A percentile compares a stretch with the other conserved stretches of the same genome.
Conservation (phyloP, 2,797 vertebrate species). For the Cercopithecus petaurista region DNA sequence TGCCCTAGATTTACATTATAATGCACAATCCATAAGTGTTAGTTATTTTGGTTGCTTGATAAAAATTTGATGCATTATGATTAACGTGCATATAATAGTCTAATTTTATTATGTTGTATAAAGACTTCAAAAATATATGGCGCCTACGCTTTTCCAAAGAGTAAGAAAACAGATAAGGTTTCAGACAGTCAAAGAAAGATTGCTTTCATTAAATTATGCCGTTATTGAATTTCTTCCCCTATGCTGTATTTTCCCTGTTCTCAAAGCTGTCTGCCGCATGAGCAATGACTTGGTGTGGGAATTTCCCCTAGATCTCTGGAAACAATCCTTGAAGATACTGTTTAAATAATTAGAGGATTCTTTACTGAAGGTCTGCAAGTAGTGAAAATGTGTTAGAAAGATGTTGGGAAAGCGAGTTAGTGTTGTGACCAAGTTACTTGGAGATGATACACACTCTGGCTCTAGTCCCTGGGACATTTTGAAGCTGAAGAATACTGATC, state of each 20-base stretch:
- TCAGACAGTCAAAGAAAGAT: conserved; percentile 62
- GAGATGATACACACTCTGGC: not conserved
- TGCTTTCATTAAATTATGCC: conserved; percentile 70
- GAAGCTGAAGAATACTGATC: not conserved
- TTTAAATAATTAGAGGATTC: conserved; percentile 49
- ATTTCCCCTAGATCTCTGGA: conserved; percentile 16
- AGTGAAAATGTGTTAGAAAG: not conserved
- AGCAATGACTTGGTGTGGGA: conserved; percentile 50
- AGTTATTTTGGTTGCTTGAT: conserved; percentile 82
- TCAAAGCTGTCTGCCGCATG: not conserved
- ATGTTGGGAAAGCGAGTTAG: not conserved
- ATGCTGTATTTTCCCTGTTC: not conserved
- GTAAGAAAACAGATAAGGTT: conserved; percentile 69
- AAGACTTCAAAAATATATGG: conserved; percentile 68
- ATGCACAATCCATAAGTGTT: conserved; percentile 62
- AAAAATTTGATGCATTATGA: conserved; percentile 84
- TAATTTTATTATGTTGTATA: conserved; percentile 70
- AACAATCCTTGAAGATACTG: conserved; percentile 25
- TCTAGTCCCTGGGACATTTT: not conserved
- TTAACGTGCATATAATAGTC: conserved; percentile 70
- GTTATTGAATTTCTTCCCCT: conserved; percentile 58
- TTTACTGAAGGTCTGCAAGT: not conserved
- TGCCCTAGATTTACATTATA: conserved; percentile 75
- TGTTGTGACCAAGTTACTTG: not conserved
- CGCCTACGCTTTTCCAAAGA: conserved; percentile 32